Evolutionary conservation across 2,797 vertebrate genomes (phyloP), one percentile per base, ranked within the genome.

Genomic region (Bryconaethiops microstoma): DNA sequence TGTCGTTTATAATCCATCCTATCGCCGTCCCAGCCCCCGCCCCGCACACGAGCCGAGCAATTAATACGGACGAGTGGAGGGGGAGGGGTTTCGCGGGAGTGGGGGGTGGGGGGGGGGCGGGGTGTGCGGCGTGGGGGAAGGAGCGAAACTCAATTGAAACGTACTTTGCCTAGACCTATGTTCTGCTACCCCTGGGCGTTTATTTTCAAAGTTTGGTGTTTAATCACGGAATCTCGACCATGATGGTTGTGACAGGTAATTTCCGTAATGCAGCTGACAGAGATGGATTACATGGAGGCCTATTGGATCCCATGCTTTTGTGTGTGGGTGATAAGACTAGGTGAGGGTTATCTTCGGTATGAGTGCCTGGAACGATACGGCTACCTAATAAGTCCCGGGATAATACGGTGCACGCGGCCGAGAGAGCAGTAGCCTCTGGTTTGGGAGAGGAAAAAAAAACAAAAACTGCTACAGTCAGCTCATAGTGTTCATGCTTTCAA

Each of bases 211-310:
- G 78, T 95, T 94, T 93, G 91, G 91, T 90, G 90, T 94, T 94
- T 95, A 95, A 96, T 96, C 95, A 94, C 89, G 84, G 90, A 89
- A 94, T 95, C 92, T 94, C 88, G 87, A 90, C 91, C 92, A 92
- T 93, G 94, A 94, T 93, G 88, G 89, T 94, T 95, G 87, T 96
- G 95, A 96, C 93, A 94, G 93, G 94, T 95, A 94, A 96, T 96
- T 95, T 96, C 94, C 94, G 95, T 95, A 95, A 94, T 95, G 92
- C 87, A 17, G 89, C 80, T 94, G 96, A 95, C 95, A 96, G 93
- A 95, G 95, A 96, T 94, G 93, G 93, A 96, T 95, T 95, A 90
- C 92, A 90, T 74, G 85, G 89, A 82, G 90, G 86, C 85, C 90
- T 90, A 89, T 88, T 93, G 92, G 93, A 93, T 89, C 88, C 89